Conservation (phyloP, 2,797 vertebrate genomes). For the Ctenopoma multispine region DNA sequence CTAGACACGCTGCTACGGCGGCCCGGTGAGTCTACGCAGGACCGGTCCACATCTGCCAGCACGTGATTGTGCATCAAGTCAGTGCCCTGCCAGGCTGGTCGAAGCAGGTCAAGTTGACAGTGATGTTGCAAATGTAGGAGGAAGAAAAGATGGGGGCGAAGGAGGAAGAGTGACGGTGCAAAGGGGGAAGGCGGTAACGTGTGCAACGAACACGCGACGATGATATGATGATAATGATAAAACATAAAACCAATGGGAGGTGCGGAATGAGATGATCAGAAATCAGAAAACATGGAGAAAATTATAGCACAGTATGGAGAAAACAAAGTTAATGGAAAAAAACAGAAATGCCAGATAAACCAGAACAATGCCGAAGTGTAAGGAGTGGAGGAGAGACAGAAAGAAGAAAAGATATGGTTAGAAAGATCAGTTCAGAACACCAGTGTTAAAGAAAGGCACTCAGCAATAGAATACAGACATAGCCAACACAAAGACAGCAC, state of each 20-base stretch:
- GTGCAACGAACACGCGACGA: slow-evolving; percentile 72
- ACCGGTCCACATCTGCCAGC: slow-evolving; percentile 95
- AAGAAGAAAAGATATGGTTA: slow-evolving; percentile 80
- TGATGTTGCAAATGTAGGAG: slow-evolving; percentile 25
- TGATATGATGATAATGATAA: no score
- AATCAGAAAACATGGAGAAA: slow-evolving; percentile 78
- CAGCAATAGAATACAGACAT: slow-evolving; percentile 38
- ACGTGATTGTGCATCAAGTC: slow-evolving; percentile 99
- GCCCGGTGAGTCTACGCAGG: slow-evolving; percentile 93
- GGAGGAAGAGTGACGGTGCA: slow-evolving; percentile 27
- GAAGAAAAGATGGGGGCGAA: slow-evolving; percentile 28
- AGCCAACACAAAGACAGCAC: slow-evolving; percentile 26
- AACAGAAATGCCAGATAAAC: slow-evolving; percentile 48
- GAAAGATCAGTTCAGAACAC: slow-evolving; percentile 70
- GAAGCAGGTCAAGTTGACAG: slow-evolving; percentile 46
- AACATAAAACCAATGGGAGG: slow-evolving; percentile 82
- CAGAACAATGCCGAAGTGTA: slow-evolving; percentile 55
- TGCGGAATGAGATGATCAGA: slow-evolving; percentile 83
- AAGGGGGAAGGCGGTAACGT: slow-evolving; percentile 40
- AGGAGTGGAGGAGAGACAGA: slow-evolving; percentile 77
- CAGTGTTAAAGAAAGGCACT: slow-evolving; percentile 63
- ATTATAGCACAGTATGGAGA: slow-evolving; percentile 81
- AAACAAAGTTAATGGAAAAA: slow-evolving; percentile 60
- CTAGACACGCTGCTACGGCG: slow-evolving; percentile 97
- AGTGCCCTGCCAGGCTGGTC: slow-evolving; percentile 99